Conservation (phyloP, 2,113 vertebrate species). For the Takifugu bimaculatus region DNA sequence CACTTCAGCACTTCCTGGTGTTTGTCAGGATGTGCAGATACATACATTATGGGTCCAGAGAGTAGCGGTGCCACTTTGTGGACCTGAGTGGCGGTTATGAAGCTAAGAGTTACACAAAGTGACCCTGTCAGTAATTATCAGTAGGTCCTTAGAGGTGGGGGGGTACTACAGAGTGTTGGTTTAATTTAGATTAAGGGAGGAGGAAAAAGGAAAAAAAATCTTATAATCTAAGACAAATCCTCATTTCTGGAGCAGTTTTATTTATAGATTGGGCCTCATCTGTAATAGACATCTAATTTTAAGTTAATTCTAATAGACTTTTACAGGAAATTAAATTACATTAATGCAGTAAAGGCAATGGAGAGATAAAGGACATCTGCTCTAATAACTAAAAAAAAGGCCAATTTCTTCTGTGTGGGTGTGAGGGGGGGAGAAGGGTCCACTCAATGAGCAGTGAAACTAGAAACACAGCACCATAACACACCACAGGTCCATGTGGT, state of each 20-base stretch:
- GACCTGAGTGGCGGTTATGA: slow-evolving; percentile 9
- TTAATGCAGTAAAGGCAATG: slow-evolving; percentile 8
- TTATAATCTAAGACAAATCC: slow-evolving; percentile 2
- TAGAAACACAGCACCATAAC: no score
- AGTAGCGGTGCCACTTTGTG: neutral
- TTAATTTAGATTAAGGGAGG: slow-evolving; percentile 5
- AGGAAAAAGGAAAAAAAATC: neutral
- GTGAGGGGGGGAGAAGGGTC: neutral
- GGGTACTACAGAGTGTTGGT: neutral
- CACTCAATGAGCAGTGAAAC: no score
- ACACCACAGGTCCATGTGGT: no score
- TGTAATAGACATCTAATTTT: neutral
- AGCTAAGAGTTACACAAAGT: slow-evolving; percentile 40
- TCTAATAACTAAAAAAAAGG: neutral
- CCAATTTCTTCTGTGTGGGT: slow-evolving; percentile 1
- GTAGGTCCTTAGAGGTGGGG: neutral
- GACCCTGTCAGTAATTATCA: slow-evolving; percentile 7
- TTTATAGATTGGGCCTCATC: slow-evolving; percentile 9
- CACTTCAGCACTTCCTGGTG: slow-evolving; percentile 35
- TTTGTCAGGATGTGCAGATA: slow-evolving; percentile 22
- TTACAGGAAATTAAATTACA: slow-evolving; percentile 25
- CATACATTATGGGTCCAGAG: neutral
- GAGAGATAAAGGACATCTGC: slow-evolving; percentile 1
- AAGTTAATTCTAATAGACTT: slow-evolving; percentile 14
- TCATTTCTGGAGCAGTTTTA: slow-evolving; percentile 9